Base-by-base conservation (phyloP, 1,140 invertebrate species). In the Habropoda laboriosa region DNA sequence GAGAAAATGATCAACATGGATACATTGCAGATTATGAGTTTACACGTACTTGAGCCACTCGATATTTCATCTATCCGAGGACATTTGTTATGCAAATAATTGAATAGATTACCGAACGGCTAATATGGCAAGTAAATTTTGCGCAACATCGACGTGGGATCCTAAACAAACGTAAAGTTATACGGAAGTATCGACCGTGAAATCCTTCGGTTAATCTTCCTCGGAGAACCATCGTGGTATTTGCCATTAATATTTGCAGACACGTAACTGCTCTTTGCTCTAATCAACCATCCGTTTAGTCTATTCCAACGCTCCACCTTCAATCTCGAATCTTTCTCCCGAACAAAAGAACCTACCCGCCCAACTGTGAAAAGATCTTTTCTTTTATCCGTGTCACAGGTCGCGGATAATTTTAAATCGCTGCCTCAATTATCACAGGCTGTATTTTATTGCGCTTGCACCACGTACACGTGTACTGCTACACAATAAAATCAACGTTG, bases 101-200 rank as follows among this genome's bases (percentile, higher is more conserved):
- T 24, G 77, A 85, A 79, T 67, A 57, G 60, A 83, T 86, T 64
- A 47, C 49, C 63, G 58, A 61, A 32, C 47, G 55, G 51, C 79
- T 86, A 86, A 83, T 83, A 74, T 78, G 74, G 64, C 16, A 67
- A 70, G 81, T 86, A 83, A 85, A 81, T 83, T 83, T 77, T 70
- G 51, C 63, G 40, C 55, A 58, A 71, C 70, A 82, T 82, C 71
- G 51, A 68, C 67, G 40, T n/a, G 53, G n/a, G 42, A 60, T 81
- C 53, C 63, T 80, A 49, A 73, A 68, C 73, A 83, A 86, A 86
- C 86, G 75, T 45, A 60, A 67, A 71, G 70, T 77, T 70, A 70
- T 71, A 66, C 75, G 80, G 63, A 82, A 82, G 75, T 79, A 77
- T 45, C 51, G 51, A 51, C 68, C 72, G 40, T 63, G 38, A 68